Conservation (phyloP, 2,113 vertebrate species). For the Antechinus flavipes region DNA sequence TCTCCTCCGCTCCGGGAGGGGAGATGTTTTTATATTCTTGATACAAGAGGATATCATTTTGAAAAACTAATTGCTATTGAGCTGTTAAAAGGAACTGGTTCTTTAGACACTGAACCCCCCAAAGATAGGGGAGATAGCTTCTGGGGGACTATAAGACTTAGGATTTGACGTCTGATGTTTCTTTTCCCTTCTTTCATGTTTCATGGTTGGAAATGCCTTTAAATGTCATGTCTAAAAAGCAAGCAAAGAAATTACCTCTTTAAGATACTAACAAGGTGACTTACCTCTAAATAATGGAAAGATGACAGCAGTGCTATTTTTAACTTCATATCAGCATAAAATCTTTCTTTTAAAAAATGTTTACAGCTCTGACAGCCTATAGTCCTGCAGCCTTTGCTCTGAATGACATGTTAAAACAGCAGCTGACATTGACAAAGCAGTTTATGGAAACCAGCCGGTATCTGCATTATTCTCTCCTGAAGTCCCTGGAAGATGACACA, state of each 20-base stretch:
- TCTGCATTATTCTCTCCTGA: conserved; percentile 85
- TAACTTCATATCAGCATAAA: rapidly evolving
- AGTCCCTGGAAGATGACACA: conserved; percentile 84
- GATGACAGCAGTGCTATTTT: rapidly evolving
- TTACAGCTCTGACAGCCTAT: conserved; percentile 85
- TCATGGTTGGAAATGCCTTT: background rate
- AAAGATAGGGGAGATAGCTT: background rate
- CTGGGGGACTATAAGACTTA: background rate
- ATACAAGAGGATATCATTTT: background rate
- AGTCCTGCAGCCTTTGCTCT: conserved; percentile 84
- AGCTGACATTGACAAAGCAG: conserved; percentile 86
- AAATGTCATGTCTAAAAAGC: background rate
- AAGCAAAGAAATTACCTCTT: background rate
- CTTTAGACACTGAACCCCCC: background rate
- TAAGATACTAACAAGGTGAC: background rate
- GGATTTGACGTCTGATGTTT: background rate
- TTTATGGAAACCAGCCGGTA: conserved; percentile 84
- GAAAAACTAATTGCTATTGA: background rate
- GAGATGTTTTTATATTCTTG: background rate
- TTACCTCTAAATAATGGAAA: background rate
- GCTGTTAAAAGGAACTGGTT: background rate
- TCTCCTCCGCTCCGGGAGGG: background rate
- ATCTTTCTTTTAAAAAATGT: rapidly evolving
- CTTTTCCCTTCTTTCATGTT: background rate
- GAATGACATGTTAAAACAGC: conserved; percentile 90